phyloP scores from a whole-genome alignment of 2,797 vertebrate species.

The Lophotriccus pileatus region DNA sequence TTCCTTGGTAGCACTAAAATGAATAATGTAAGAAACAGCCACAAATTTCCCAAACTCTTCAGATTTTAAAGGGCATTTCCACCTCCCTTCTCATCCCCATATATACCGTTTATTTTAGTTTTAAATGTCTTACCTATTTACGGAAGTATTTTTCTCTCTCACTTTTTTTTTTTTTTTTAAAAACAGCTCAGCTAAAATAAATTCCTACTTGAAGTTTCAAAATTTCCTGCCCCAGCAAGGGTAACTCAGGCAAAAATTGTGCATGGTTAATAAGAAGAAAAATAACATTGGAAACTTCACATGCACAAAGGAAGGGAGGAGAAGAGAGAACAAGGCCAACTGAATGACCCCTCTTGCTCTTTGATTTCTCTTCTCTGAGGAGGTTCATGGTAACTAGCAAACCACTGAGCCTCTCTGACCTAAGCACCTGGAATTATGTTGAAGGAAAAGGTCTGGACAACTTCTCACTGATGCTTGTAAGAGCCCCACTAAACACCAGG shows the following conservation, averaged over 20 bases:
- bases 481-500: not conserved
- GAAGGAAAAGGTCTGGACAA: not conserved
- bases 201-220: slow-evolving; percentile 9
- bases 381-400: not conserved
- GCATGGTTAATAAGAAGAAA: not conserved
- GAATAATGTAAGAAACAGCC: not conserved
- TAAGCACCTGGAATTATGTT: not conserved
- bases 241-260: not conserved
- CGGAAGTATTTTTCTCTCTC: not conserved
- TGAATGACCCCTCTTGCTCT: not conserved
- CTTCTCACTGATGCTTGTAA: not conserved
- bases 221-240: not conserved
- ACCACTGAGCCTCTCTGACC: accelerated
- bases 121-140: not conserved
- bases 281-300: not conserved
- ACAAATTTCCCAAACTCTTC: not conserved
- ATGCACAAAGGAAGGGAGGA: not conserved
- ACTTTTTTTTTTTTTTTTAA: not conserved
- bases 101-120: not conserved
- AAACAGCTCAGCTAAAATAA: not conserved
- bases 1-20: not conserved
- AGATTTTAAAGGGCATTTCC: not conserved
- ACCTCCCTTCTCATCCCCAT: not conserved
- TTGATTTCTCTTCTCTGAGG: not conserved
- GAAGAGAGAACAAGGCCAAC: not conserved